phyloP scores from a whole-genome alignment of 2,797 vertebrate genomes.

The Saxicola maurus region DNA sequence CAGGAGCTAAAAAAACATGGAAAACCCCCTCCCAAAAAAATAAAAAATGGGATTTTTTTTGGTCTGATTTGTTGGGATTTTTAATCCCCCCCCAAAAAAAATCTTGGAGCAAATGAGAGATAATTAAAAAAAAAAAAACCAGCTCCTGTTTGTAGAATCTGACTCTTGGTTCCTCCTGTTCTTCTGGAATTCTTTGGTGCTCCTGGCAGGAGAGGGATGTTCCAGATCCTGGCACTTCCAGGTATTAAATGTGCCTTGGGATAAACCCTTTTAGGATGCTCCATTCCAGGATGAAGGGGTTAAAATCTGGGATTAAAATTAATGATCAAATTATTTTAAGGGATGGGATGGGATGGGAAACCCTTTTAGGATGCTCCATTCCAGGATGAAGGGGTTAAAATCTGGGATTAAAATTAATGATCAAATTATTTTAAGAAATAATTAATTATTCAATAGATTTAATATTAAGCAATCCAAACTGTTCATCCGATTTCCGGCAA shows the following conservation, averaged over 20 bases:
- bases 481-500: rapidly evolving
- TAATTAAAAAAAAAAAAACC: background rate
- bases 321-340: background rate
- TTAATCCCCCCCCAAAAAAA: background rate
- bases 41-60: too few species aligned
- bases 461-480: background rate
- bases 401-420: background rate
- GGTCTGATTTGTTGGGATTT: background rate
- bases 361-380: background rate
- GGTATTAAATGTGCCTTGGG: background rate
- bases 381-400: background rate
- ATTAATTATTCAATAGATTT: rapidly evolving
- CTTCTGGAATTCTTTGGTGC: background rate
- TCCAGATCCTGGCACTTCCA: background rate
- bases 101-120: rapidly evolving
- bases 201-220: background rate
- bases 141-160: background rate
- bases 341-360: too few species aligned
- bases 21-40: too few species aligned
- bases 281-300: background rate
- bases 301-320: background rate
- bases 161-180: background rate
- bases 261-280: background rate
- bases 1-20: too few species aligned
- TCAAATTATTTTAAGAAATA: background rate